A percentile compares a stretch with the other conserved stretches of the same genome.
Evolutionary conservation across 2,888 invertebrate species (phyloP).

Genomic region (Amphipoea lucens): DNA sequence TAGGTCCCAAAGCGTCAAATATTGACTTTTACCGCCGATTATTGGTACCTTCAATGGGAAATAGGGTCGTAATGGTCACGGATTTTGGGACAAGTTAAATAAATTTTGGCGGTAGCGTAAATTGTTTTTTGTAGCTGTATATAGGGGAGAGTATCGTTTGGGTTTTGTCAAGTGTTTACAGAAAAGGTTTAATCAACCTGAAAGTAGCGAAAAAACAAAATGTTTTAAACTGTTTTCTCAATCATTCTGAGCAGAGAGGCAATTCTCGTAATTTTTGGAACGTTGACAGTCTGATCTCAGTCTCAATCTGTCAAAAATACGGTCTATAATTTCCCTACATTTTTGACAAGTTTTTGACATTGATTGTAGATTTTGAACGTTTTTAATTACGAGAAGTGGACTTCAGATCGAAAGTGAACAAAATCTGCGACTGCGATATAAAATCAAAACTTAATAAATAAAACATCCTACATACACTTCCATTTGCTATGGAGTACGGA

Average conservation of each 20-base stretch:
- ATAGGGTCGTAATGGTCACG: conserved; percentile 58
- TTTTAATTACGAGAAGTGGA: too few species aligned
- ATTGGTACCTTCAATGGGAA: conserved; percentile 63
- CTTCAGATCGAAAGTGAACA: neutral
- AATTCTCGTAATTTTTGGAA: too few species aligned
- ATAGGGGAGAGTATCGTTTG: conserved; percentile 19
- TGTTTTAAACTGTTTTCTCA: neutral
- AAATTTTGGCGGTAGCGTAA: conserved; percentile 30
- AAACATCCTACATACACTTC: neutral
- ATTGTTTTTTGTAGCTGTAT: conserved; percentile 32
- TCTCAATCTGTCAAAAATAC: too few species aligned
- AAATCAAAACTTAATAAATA: neutral
- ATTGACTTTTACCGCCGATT: conserved; percentile 67
- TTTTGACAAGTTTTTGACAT: too few species aligned
- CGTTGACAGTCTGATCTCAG: too few species aligned
- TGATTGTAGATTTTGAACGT: too few species aligned
- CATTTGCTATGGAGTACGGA: neutral
- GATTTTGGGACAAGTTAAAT: conserved; percentile 55
- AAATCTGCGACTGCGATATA: too few species aligned
- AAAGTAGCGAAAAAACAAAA: conserved; percentile 5
- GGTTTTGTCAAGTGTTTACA: conserved; percentile 4
- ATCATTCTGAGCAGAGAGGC: neutral
- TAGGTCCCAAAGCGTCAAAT: conserved; percentile 63
- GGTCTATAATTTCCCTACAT: too few species aligned
- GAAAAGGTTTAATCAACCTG: conserved; percentile 25